Percentiles rank a stretch among this genome's conserved stretches.
Evolutionary conservation across 2,113 vertebrate species (phyloP).

Genomic region (Piprites chloris): DNA sequence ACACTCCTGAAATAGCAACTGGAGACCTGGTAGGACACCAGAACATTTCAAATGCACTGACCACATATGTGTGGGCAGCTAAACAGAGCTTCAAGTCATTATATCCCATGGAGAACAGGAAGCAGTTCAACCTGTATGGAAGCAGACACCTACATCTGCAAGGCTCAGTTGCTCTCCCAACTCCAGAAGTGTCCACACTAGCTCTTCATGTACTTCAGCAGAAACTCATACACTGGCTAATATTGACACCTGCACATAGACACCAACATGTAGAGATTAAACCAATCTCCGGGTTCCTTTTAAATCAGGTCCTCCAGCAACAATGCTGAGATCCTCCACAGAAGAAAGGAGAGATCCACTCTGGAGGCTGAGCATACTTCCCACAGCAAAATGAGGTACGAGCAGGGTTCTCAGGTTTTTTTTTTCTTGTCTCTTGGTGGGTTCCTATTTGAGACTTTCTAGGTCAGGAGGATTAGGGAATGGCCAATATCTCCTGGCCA

Average conservation of each 20-base stretch:
- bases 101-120: neutral
- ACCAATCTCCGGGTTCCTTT: neutral
- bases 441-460: neutral
- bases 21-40: neutral
- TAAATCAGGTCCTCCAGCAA: neutral
- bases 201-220: neutral
- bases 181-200: neutral
- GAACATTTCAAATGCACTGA: neutral
- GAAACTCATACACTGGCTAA: neutral
- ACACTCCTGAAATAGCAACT: neutral
- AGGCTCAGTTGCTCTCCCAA: neutral
- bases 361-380: neutral
- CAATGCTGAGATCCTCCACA: neutral
- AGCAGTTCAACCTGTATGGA: neutral
- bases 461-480: neutral
- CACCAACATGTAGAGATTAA: neutral
- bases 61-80: neutral
- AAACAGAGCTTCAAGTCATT: neutral
- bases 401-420: fast-evolving
- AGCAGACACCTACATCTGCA: neutral
- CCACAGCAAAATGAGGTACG: neutral
- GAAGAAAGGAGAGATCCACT: neutral
- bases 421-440: neutral
- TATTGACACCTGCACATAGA: fast-evolving
- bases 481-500: neutral